Conservation (phyloP, 1,140 invertebrate genomes). For the Calephelis virginiensis region DNA sequence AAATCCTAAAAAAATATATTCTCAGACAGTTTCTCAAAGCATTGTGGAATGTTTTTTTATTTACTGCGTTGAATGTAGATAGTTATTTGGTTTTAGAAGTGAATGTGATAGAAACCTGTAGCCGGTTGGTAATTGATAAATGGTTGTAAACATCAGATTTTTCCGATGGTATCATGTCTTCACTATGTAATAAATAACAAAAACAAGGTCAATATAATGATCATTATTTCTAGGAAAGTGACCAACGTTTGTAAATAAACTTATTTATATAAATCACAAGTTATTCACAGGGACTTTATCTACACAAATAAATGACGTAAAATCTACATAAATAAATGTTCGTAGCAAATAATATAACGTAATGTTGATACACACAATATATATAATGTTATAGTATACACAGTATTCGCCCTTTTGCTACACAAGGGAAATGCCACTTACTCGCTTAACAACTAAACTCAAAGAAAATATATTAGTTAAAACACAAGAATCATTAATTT, state of each 20-base stretch:
- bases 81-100: too few species aligned
- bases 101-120: neutral
- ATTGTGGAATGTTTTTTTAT: too few species aligned
- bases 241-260: constrained; percentile 3
- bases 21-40: too few species aligned
- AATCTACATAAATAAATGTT: constrained; percentile 8
- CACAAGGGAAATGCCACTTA: too few species aligned
- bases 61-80: too few species aligned
- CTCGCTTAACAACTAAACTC: too few species aligned
- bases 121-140: neutral
- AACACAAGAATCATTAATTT: too few species aligned
- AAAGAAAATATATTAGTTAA: too few species aligned
- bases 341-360: neutral
- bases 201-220: constrained; percentile 10
- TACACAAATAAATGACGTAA: constrained; percentile 5
- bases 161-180: neutral
- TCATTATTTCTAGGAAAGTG: constrained; percentile 3
- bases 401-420: too few species aligned
- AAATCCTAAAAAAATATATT: too few species aligned
- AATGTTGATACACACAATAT: neutral
- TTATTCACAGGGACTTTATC: constrained; percentile 10
- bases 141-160: neutral
- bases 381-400: too few species aligned
- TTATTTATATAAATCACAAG: constrained; percentile 1
- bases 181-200: constrained; percentile 13